Base-by-base conservation (phyloP, 1,140 invertebrate species). In the Ptiloglossa arizonensis region DNA sequence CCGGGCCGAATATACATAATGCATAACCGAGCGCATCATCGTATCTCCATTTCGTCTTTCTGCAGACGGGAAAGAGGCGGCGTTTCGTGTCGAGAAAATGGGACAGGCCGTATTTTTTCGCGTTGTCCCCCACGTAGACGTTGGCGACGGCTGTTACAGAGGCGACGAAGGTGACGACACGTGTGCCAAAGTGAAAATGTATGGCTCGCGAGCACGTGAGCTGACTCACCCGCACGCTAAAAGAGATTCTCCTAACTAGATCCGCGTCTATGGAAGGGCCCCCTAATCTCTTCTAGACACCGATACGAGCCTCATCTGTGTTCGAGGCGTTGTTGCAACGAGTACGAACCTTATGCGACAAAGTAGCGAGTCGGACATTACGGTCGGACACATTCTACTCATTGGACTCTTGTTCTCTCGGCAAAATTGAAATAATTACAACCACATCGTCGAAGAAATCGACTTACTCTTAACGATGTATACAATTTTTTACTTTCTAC, bases 151-250 rank as follows among this genome's bases (percentile, higher is more conserved):
- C 90, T 91, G 90, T 82, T 54, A 64, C 50, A 67, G 90, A 89
- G 70, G 85, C 86, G 88, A 88, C 88, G 88, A 89, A 87, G 87
- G 87, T 86, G 86, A 91, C 90, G 88, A 90, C 92, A 93, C 89
- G 90, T 93, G 92, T 88, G 91, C 89, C 89, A 92, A 93, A 93
- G 92, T 92, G 92, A 93, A 93, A 93, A 93, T 91, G 89, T 92
- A 92, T 92, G 84, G 88, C 86, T 80, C 62, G 67, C 72, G 79
- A 81, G 86, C 87, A 90, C 91, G 91, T 92, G 91, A 91, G 89
- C 71, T 82, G 89, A 91, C 90, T 88, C 54, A 69, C 74, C 72
- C 50, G 38, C 66, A 52, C 46, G 67, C 57, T 67, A 62, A 85
- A 80, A 78, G 83, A 87, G 87, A 90, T 91, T 91, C 89, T 90